Base-by-base conservation (phyloP, 2,888 invertebrate genomes). In the Eurytoma californica region DNA sequence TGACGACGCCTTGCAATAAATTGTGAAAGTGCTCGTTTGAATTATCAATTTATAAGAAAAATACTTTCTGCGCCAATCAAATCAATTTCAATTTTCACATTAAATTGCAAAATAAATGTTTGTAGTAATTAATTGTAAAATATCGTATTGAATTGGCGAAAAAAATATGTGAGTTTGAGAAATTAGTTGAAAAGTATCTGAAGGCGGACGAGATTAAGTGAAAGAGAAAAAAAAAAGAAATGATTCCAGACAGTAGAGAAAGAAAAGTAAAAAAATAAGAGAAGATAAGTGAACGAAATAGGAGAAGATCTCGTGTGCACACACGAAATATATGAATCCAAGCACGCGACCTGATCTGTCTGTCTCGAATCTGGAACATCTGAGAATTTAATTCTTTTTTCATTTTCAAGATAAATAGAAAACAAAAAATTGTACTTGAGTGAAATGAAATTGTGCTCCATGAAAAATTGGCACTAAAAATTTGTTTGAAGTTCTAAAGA, bases 321-420 rank as follows among this genome's bases (percentile, higher is more conserved):
- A 53, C 53, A n/a, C 53, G 53, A 53, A n/a, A 55, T 66, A 24
- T 53, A 67, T 53, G 51, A n/a, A 30, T 55, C 30, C 49, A 20
- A 63, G 57, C 63, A 18, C 75, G 39, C 57, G 55, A 68, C 12
- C 55, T 53, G 28, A 16, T 28, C 72, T 61, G 28, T 61, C 51
- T 72, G 49, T 49, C 18, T 61, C 47, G n/a, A 57, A 18, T 39
- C 9, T 9, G 9, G 39, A 39, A 39, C 60, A 58, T 74, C 73
- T n/a, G 69, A 74, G 67, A 58, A 57, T 67, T 67, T 67, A 70
- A 68, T 58, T 77, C 79, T 77, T 82, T 72, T 77, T 72, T 73
- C 77, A 14, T 39, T 9, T 39, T 39, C 7, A 7, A 39, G 39
- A 9, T 9, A 39, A 39, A 7, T 39, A 39, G 39, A 39, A 39